These are phyloP conservation scores for Oenanthe oenanthe DNA, from an alignment of 2,113 vertebrate genomes.

Conservation along the genomic window DNA sequence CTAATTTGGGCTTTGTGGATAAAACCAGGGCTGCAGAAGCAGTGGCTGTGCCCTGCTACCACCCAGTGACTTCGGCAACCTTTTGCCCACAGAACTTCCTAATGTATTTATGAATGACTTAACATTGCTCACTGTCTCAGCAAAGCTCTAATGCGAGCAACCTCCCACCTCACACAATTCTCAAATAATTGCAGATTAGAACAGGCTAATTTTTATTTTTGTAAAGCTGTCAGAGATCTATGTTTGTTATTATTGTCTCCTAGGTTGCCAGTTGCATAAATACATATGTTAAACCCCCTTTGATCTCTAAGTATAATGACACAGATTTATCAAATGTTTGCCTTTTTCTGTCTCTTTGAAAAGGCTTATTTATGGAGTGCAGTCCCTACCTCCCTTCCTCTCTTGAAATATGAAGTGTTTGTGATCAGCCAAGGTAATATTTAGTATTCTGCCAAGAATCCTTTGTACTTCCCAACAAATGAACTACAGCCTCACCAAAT, in stretches of 20 bases:
- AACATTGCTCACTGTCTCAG: not conserved
- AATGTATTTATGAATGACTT: not conserved
- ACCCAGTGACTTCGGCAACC: not conserved
- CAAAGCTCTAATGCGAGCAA: not conserved
- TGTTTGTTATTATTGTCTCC: constrained; percentile 67
- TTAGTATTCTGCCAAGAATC: constrained; percentile 79
- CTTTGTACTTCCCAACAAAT: constrained; percentile 78
- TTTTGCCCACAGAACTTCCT: not conserved
- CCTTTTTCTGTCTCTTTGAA: constrained; percentile 75
- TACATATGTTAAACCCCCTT: constrained; percentile 71
- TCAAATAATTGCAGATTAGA: constrained; percentile 64
- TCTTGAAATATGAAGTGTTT: constrained; percentile 83
- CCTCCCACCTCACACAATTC: constrained; percentile 16
- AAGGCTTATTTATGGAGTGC: constrained; percentile 75
- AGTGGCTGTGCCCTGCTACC: not conserved
- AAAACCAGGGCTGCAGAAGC: not conserved
- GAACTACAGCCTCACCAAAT: constrained; percentile 76
- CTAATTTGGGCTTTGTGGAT: accelerated
- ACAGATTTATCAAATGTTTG: constrained; percentile 80
- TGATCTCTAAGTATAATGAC: constrained; percentile 74
- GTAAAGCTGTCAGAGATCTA: constrained; percentile 53
- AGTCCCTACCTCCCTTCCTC: constrained; percentile 71
- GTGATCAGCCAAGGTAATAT: constrained; percentile 79
- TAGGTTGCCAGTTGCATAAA: constrained; percentile 68
- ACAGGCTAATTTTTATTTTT: constrained; percentile 67